These are phyloP conservation scores for Sanderia malayensis DNA, from an alignment of 30 jellyfish, hydroid and myxozoan species.

Conservation along the genomic window DNA sequence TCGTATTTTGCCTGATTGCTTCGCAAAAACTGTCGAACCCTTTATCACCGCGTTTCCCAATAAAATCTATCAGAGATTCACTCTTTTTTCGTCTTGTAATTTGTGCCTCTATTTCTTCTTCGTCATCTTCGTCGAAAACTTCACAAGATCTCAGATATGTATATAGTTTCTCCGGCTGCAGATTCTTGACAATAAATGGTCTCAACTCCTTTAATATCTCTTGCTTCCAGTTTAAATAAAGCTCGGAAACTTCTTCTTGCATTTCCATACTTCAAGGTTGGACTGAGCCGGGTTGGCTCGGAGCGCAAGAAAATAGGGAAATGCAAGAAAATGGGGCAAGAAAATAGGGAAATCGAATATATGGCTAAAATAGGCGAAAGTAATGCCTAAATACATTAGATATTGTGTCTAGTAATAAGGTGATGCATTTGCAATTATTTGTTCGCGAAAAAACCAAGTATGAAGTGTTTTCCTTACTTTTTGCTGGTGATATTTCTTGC, in stretches of 20 bases:
- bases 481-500: too few relatives aligned
- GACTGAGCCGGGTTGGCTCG: too few relatives aligned
- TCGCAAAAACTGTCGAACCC: constrained; percentile 73
- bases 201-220: constrained; percentile 69
- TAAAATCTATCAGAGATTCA: constrained; percentile 46
- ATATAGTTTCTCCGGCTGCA: constrained; percentile 60
- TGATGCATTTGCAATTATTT: too few relatives aligned
- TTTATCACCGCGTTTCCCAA: constrained; percentile 55
- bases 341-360: too few relatives aligned
- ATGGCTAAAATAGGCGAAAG: too few relatives aligned
- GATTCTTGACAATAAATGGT: constrained; percentile 46
- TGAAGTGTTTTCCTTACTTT: too few relatives aligned
- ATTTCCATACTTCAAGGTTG: too few relatives aligned
- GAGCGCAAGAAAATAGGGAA: too few relatives aligned
- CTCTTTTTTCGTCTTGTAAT: constrained; percentile 36
- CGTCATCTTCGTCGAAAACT: constrained; percentile 59
- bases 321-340: too few relatives aligned
- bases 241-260: constrained; percentile 54
- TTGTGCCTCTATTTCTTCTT: constrained; percentile 71
- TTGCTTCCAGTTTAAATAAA: constrained; percentile 30
- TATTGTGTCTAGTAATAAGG: too few relatives aligned
- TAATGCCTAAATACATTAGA: too few relatives aligned
- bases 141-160: constrained; percentile 46
- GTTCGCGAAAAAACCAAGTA: too few relatives aligned
- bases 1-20: constrained; percentile 59